Percentiles rank a stretch among this genome's conserved stretches.
These are phyloP conservation scores for Rhodophaea formosa DNA, from an alignment of 2,888 invertebrate genomes.

Conservation along the genomic window DNA sequence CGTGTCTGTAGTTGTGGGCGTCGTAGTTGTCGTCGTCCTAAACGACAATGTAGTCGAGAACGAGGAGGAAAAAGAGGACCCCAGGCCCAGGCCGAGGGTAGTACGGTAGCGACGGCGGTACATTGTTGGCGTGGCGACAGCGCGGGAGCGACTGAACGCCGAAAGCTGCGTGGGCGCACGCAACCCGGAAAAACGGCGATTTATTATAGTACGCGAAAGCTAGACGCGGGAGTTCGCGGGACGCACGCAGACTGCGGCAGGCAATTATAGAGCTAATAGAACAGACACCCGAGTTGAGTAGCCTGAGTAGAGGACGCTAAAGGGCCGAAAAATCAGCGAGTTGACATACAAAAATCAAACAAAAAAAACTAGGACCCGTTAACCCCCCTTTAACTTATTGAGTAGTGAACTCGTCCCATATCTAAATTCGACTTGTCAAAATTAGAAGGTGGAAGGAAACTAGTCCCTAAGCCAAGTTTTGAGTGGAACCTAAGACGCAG, in stretches of 20 bases:
- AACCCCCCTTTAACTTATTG: too few species aligned
- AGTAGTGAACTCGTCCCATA: too few species aligned
- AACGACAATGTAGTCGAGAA: conserved; percentile 68
- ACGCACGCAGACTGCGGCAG: conserved; percentile 6
- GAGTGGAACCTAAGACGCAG: too few species aligned
- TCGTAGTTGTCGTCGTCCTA: conserved; percentile 56
- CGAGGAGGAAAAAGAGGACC: conserved; percentile 67
- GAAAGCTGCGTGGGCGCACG: conserved; percentile 54
- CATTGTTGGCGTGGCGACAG: conserved; percentile 56
- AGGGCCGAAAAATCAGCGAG: too few species aligned
- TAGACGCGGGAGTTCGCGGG: conserved; percentile 36
- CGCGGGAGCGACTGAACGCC: conserved; percentile 56
- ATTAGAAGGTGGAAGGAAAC: too few species aligned
- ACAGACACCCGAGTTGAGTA: background rate
- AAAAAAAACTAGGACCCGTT: too few species aligned
- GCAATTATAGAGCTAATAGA: background rate
- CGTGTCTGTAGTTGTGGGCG: conserved; percentile 47
- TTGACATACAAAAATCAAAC: too few species aligned
- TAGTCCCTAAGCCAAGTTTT: too few species aligned
- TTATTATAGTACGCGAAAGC: conserved; percentile 65
- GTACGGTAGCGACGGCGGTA: conserved; percentile 76
- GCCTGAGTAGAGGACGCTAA: too few species aligned
- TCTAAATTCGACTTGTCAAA: too few species aligned
- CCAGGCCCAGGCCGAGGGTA: conserved; percentile 69
- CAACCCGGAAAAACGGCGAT: conserved; percentile 71